A percentile compares a stretch with the other conserved stretches of the same genome.
Conservation (phyloP, 1,140 invertebrate species). For the Melanaphis sacchari region DNA sequence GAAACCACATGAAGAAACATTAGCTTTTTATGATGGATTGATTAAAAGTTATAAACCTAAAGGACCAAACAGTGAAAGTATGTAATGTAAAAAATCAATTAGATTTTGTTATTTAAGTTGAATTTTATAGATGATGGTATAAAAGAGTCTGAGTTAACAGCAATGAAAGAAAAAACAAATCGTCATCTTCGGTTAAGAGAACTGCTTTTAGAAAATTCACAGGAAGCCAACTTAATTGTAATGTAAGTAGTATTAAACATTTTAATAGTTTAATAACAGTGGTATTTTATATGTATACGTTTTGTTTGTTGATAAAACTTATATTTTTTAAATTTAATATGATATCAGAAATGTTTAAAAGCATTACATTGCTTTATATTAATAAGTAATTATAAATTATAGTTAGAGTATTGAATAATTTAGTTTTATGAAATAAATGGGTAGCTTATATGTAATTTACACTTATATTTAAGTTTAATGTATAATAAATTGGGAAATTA, state of each 20-base stretch:
- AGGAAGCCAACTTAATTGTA: constrained; percentile 84
- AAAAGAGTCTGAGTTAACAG: constrained; percentile 82
- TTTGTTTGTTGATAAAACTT: not conserved
- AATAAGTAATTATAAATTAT: not conserved
- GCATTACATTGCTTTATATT: not conserved
- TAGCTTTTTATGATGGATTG: constrained; percentile 82
- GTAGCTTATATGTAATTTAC: not conserved
- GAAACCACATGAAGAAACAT: constrained; percentile 73
- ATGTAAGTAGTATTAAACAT: constrained; percentile 71
- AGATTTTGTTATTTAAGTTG: not conserved
- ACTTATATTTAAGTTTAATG: too few relatives aligned
- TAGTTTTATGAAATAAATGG: not conserved
- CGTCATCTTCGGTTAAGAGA: constrained; percentile 88
- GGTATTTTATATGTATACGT: not conserved
- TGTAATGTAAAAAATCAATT: not conserved
- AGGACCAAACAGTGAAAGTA: constrained; percentile 46
- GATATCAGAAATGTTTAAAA: not conserved
- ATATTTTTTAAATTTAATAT: too few relatives aligned
- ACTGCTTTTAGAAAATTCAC: constrained; percentile 84
- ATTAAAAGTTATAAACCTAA: constrained; percentile 65
- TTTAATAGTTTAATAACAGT: not conserved
- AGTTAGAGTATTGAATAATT: too few relatives aligned
- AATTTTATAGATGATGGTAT: constrained; percentile 64
- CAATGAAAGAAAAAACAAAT: constrained; percentile 89
- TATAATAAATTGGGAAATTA: too few relatives aligned